Conservation (phyloP, 2,888 invertebrate species). For the Linnaemya vulpina region DNA sequence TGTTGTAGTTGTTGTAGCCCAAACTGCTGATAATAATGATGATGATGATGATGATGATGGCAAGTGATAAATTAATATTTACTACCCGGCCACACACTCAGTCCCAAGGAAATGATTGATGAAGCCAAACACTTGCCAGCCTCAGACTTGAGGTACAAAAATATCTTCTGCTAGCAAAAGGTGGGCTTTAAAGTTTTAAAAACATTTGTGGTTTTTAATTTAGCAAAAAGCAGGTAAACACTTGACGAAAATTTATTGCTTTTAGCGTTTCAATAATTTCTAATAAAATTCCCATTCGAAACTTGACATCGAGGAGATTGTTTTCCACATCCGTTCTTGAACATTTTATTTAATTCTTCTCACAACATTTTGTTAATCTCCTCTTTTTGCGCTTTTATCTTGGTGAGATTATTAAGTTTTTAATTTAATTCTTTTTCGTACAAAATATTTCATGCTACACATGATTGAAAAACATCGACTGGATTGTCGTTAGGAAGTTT, state of each 20-base stretch:
- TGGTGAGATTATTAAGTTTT: not conserved
- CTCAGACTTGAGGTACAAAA: not conserved
- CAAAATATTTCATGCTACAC: slow-evolving; percentile 33
- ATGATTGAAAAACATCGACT: not conserved
- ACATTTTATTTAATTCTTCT: slow-evolving; percentile 3
- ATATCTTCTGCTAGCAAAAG: not conserved
- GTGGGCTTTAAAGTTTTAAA: not conserved
- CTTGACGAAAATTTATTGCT: slow-evolving; percentile 31
- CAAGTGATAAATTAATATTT: slow-evolving; percentile 61
- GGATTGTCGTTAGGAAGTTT: slow-evolving; percentile 43
- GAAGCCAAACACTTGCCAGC: slow-evolving; percentile 45
- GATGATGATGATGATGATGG: slow-evolving; percentile 27
- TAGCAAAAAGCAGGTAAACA: not conserved
- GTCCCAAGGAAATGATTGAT: slow-evolving; percentile 64
- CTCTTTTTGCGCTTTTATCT: slow-evolving; percentile 18
- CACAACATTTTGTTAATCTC: not conserved
- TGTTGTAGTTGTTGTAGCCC: slow-evolving; percentile 1
- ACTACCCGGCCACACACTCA: slow-evolving; percentile 59
- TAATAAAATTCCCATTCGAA: slow-evolving; percentile 13
- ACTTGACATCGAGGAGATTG: not conserved
- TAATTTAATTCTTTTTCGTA: slow-evolving; percentile 12
- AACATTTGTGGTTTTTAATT: slow-evolving; percentile 15
- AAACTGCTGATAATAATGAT: not conserved
- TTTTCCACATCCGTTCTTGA: slow-evolving; percentile 22
- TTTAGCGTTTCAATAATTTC: not conserved